Evolutionary conservation across 2,888 invertebrate genomes (phyloP).

Genomic region (Trissoscelio sp.): DNA sequence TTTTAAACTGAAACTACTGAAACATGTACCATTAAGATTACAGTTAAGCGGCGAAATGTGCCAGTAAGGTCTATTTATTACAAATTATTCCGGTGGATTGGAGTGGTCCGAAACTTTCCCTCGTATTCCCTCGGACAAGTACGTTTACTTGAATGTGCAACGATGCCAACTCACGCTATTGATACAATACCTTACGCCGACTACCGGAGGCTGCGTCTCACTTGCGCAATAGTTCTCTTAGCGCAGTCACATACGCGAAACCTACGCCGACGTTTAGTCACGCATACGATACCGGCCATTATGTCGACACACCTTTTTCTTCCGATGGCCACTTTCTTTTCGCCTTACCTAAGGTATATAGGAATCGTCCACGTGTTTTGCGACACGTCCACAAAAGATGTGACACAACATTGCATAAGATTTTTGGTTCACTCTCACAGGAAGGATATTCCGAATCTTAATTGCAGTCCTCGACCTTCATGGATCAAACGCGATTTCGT

Average conservation of each 20-base stretch:
- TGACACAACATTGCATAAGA: constrained; percentile 52
- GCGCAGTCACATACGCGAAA: constrained; percentile 58
- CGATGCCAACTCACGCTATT: constrained; percentile 34
- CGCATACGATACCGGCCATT: constrained; percentile 62
- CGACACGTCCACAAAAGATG: constrained; percentile 71
- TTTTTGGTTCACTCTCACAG: constrained; percentile 26
- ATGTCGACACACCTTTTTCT: constrained; percentile 73
- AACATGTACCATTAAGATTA: constrained; percentile 3
- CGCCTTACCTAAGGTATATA: constrained; percentile 76
- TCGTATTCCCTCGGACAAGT: constrained; percentile 15
- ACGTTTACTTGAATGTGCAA: constrained; percentile 39
- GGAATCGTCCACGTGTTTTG: constrained; percentile 73
- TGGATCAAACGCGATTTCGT: constrained; percentile 2
- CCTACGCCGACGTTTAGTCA: constrained; percentile 50
- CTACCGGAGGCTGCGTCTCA: constrained; percentile 61
- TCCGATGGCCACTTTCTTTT: constrained; percentile 78
- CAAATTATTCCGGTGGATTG: constrained; percentile 24
- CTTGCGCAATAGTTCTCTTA: constrained; percentile 61
- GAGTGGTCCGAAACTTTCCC: constrained; percentile 46
- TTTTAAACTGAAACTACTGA: not conserved
- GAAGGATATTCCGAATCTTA: constrained; percentile 40
- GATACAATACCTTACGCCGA: constrained; percentile 55
- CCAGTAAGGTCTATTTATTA: constrained; percentile 22
- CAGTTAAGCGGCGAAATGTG: not conserved
- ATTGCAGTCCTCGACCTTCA: constrained; percentile 36